These are phyloP conservation scores for Drosophila subpulchrella DNA, from an alignment of 1,140 invertebrate species.

Conservation along the genomic window DNA sequence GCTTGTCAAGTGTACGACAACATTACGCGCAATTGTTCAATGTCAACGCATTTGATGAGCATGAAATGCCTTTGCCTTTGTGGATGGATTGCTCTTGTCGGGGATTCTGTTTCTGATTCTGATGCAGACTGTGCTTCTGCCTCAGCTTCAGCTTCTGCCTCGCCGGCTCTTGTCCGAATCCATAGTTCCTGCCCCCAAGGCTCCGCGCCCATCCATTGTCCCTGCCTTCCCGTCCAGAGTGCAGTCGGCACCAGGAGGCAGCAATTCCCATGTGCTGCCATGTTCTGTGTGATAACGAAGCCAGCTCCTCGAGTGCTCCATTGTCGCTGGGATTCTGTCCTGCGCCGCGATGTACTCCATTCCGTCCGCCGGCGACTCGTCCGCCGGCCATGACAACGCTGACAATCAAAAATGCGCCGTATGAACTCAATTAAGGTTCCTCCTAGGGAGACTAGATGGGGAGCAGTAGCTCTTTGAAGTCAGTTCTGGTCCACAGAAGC, in stretches of 20 bases:
- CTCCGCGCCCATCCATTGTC: constrained; percentile 67
- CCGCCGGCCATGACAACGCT: constrained; percentile 47
- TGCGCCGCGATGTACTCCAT: constrained; percentile 39
- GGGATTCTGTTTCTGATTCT: constrained; percentile 14
- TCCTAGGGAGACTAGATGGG: constrained; percentile 10
- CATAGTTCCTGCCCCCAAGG: neutral
- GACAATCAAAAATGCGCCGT: constrained; percentile 65
- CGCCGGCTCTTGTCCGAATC: constrained; percentile 15
- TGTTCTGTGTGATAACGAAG: constrained; percentile 80
- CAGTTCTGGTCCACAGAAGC: neutral
- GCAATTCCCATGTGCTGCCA: constrained; percentile 81
- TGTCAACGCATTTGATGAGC: constrained; percentile 82
- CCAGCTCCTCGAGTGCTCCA: constrained; percentile 36
- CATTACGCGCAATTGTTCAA: constrained; percentile 83
- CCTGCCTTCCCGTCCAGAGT: constrained; percentile 11
- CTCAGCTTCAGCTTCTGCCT: neutral
- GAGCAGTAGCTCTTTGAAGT: neutral
- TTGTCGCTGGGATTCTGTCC: constrained; percentile 47
- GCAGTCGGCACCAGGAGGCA: constrained; percentile 42
- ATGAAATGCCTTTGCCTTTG: constrained; percentile 70
- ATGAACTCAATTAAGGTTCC: constrained; percentile 76
- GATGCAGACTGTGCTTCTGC: constrained; percentile 11
- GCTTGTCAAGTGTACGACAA: constrained; percentile 83
- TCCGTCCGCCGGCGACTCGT: constrained; percentile 6
- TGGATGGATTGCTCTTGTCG: constrained; percentile 65